Percentiles rank a stretch among this genome's conserved stretches.
Evolutionary conservation across 2,797 vertebrate species (phyloP).

Genomic region (Apodemus agrarius): DNA sequence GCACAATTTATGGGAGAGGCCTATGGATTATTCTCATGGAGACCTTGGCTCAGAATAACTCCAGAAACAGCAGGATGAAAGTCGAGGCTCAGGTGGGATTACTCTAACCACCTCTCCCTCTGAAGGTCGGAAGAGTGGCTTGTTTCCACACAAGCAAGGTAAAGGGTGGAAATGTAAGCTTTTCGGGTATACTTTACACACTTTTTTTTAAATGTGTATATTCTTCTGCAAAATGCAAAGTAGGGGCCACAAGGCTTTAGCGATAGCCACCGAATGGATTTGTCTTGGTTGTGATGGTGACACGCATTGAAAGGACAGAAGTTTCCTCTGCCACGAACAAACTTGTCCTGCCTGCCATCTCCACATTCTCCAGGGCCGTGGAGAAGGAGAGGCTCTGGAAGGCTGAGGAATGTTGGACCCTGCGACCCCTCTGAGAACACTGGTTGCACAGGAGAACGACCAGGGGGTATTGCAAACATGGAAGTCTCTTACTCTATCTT

Average conservation of each 20-base stretch:
- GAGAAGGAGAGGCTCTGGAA: background rate
- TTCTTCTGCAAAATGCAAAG: background rate
- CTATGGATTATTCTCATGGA: background rate
- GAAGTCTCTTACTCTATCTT: fast-evolving
- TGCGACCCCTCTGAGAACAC: background rate
- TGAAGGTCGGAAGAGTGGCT: background rate
- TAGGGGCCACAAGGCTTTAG: background rate
- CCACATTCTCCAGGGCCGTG: background rate
- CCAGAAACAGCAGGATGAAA: background rate
- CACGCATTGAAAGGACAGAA: background rate
- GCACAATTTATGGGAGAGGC: background rate
- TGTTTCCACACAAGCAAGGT: background rate
- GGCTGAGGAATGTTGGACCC: background rate
- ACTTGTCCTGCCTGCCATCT: background rate
- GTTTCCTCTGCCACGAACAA: background rate
- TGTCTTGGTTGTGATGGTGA: background rate
- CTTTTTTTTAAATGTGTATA: background rate
- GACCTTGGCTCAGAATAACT: background rate
- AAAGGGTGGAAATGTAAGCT: background rate
- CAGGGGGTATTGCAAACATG: background rate
- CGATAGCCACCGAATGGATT: background rate
- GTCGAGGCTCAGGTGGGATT: fast-evolving
- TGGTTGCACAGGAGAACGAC: background rate
- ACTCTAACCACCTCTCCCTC: no score
- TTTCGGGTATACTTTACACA: background rate